These are phyloP conservation scores for Caenorhabditis brenneri DNA, from an alignment of 1,140 invertebrate species.

Conservation along the genomic window DNA sequence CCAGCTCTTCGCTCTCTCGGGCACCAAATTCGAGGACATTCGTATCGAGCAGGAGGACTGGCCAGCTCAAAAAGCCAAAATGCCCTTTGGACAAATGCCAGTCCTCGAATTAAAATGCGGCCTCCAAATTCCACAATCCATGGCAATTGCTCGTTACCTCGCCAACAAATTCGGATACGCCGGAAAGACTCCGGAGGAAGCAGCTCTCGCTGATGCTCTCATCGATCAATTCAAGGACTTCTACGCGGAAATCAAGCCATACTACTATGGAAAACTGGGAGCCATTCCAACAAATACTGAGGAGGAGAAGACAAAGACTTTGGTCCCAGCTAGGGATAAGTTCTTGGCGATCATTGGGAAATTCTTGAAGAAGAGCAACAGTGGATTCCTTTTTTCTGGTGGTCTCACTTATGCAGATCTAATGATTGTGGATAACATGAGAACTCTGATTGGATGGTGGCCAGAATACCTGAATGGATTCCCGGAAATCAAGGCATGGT, in stretches of 20 bases:
- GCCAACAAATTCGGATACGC: constrained; percentile 36
- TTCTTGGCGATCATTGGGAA: constrained; percentile 30
- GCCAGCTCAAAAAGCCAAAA: constrained; percentile 36
- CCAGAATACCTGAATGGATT: constrained; percentile 30
- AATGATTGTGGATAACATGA: constrained; percentile 37
- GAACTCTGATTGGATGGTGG: not conserved
- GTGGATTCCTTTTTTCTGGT: constrained; percentile 31
- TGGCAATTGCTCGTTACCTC: constrained; percentile 44
- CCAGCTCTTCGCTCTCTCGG: constrained; percentile 43
- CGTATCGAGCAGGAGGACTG: constrained; percentile 15
- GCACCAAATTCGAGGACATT: constrained; percentile 44
- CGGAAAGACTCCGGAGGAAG: constrained; percentile 34
- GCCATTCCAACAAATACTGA: not conserved
- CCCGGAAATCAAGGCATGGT: constrained; percentile 33
- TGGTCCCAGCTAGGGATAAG: constrained; percentile 47
- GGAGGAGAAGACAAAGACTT: not conserved
- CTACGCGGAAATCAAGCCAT: constrained; percentile 25
- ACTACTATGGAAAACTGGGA: constrained; percentile 22
- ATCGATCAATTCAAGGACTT: constrained; percentile 50
- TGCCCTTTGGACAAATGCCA: constrained; percentile 52
- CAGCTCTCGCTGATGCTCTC: constrained; percentile 39
- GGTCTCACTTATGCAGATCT: constrained; percentile 46
- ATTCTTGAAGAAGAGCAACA: constrained; percentile 31
- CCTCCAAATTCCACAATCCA: constrained; percentile 45
- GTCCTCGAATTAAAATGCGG: constrained; percentile 40